Base-by-base conservation (phyloP, 2,797 vertebrate genomes). In the Acestrorhynchus altus region DNA sequence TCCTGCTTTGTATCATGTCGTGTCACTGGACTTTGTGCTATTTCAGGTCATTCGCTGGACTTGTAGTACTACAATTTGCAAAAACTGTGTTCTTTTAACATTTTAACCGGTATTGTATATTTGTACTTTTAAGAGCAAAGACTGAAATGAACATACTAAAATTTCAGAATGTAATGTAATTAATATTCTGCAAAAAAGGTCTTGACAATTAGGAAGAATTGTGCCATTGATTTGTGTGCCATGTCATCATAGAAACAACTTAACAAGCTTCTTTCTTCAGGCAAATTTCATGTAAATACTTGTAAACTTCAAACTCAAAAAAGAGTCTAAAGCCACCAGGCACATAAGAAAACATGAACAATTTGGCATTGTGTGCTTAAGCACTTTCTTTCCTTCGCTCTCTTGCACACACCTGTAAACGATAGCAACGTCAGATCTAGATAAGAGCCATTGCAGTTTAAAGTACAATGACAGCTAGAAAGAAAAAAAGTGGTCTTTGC, bases 381-480 rank as follows among this genome's bases (percentile, higher is more conserved):
- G 18, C 12, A 40, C 63, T 44, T 52, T 28, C 16, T 40, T 68
- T 60, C 11, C 47, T 67, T 51, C 44, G 49, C 44, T 49, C 42
- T 18, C 52, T 61, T 20, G 28, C 26, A 24, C 26, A 24, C n/a
- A 61, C n/a, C 35, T 52, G 35, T n/a, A 18, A 31, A 64, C 28
- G 47, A 47, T 56, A 18, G 40, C 47, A 61, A 22, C 42, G 18
- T 69, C 18, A 69, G 39, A 73, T 76, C 12, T 4, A 69, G 77
- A 74, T 77, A 60, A 66, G 47, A 54, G 22, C 44, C 61, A 44
- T 59, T 56, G 66, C 64, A 67, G 59, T 80, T 35, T 52, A 73
- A 66, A 83, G 74, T 74, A 77, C 69, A 77, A 63, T 40, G 57
- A 74, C 24, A 65, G 51, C 26, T 49, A 54, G 79, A 74, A 65